Evolutionary conservation across 2,888 invertebrate genomes (phyloP), one percentile per base, ranked within the genome.

Genomic region (Leptothorax acervorum): DNA sequence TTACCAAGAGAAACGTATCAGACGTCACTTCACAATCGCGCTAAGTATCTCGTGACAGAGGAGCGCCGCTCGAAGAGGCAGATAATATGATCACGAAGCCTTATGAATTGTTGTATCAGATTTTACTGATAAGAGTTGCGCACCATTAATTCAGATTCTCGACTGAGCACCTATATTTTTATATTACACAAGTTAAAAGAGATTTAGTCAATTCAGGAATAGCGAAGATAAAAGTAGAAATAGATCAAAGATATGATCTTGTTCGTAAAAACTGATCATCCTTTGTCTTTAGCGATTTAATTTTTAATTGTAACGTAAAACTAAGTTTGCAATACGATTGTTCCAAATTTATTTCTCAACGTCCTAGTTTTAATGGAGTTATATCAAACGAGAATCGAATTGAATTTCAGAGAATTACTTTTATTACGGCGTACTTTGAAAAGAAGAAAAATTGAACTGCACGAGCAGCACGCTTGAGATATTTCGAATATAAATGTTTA

Each of bases 1-100:
- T 82, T 65, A 73, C 48, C 48, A 48, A 35, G 57, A 23, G 71
- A 71, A 79, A 57, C 45, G 42, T 71, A 79, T 71, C 31, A 55
- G 35, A 28, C 60, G 28, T 73, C 35, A 48, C 45, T 71, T 71
- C 12, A 60, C 18, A 81, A 60, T 81, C 48, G 39, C 18, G 73
- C 35, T 60, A 48, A 48, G 3, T 81, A 71, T 81, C 60, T 73
- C 28, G 18, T 60, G 57, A 78, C 42, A 57, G 18, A 81, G 60
- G 60, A 18, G 48, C 71, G 48, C 45, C 48, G 45, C 39, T 48
- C 57, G 45, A 39, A 60, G 8, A 60, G 45, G 45, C 11, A 42
- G 45, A 71, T 48, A 48, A 63, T 39, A 57, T 28, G 35, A 79
- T 71, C 71, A 60, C 57, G 48, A 48, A 39, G 18, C 8, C 11